Conservation (phyloP, 2,888 invertebrate species). For the Acronicta alni region DNA sequence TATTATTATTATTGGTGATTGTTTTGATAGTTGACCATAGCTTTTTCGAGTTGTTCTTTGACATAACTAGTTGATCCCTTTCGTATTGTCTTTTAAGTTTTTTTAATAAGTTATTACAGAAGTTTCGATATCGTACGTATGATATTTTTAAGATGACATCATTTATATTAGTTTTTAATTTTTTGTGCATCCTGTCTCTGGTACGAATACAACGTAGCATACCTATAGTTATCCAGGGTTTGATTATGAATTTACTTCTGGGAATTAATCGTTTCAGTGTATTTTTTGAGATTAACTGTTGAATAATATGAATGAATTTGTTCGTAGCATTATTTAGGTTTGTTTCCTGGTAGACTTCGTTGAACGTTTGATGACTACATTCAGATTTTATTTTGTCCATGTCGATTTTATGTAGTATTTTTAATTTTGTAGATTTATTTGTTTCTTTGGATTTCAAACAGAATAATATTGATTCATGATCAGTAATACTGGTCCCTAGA, state of each 20-base stretch:
- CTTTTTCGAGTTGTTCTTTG: conserved; percentile 6
- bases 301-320: conserved; percentile 1
- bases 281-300: conserved; percentile 1
- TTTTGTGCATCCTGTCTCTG: conserved; percentile 6
- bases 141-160: conserved; percentile 3
- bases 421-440: neutral
- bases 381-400: conserved; percentile 4
- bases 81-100: conserved; percentile 1
- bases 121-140: conserved; percentile 1
- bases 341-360: conserved; percentile 2
- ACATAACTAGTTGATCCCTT: neutral
- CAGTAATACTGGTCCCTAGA: no score
- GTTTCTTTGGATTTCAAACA: neutral
- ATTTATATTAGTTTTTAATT: neutral
- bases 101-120: conserved; percentile 1
- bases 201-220: conserved; percentile 3
- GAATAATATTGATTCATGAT: no score
- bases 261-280: conserved; percentile 1
- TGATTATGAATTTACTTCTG: conserved; percentile 4
- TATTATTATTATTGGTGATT: conserved; percentile 3
- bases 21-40: conserved; percentile 4
- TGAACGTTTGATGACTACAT: neutral
- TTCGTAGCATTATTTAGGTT: neutral
- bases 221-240: conserved; percentile 2
- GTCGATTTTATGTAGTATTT: neutral